Evolutionary conservation across 2,888 invertebrate genomes (phyloP), one percentile per base, ranked within the genome.

Genomic region (Rhagonycha fulva): DNA sequence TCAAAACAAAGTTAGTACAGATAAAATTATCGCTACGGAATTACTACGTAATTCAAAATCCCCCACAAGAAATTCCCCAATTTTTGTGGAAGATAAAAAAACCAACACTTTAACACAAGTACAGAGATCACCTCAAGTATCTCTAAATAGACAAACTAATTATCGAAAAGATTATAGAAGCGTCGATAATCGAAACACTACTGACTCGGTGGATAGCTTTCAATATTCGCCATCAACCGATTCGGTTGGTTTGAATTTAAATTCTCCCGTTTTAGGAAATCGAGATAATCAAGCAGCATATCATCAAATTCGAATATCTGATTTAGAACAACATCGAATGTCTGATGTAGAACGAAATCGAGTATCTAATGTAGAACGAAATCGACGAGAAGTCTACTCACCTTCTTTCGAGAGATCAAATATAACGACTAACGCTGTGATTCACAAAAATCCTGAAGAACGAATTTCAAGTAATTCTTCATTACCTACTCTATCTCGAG

Each of bases 11-110:
- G 81, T 87, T 9, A 86, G 87, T 76, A 85, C 87, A 2, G 87
- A 88, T 75, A 87, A 87, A 80, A 83, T 87, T 14, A 87, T 87
- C 70, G 87, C 87, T 4, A 87, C 87, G 0, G 87, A 88, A 80
- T 81, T 88, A 11, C 74, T 88, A 68, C 85, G 85, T 75, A 82
- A 80, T 68, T 82, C 83, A 4, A 81, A 68, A 14, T 76, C 76
- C 14, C 74, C 74, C 5, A 61, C 74, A 10, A 63, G 70, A 19
- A 30, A 12, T 23, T 82, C 82, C 9, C 82, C 83, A 14, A 84
- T 19, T 69, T 66, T 66, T 9, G 9, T 63, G 7, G 63, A 66
- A 66, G 74, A 71, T 71, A 71, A 68, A 66, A 68, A 66, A 70
- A 75, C 71, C 66, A 71, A 72, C 76, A 24, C 63, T 3, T 26